Evolutionary conservation across 35 echinoderm and acorn worm species (phyloP).

Genomic region (Ophioderma brevispina): DNA sequence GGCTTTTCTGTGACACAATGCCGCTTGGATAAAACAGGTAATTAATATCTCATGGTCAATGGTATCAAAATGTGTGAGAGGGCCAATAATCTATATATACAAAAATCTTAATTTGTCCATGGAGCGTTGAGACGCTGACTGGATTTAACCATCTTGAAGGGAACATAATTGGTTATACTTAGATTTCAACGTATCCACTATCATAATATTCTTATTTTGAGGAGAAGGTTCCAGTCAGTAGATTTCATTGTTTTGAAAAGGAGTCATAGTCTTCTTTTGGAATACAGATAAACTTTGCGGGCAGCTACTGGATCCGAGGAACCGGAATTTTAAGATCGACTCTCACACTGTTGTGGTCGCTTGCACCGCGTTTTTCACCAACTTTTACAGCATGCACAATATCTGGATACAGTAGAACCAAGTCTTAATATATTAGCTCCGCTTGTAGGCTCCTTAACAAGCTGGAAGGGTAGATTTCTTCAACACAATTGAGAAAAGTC

Average conservation of each 20-base stretch:
- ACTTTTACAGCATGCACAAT: not conserved
- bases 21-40: too few relatives aligned
- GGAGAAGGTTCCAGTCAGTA: not conserved
- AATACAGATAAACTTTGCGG: conserved; percentile 29
- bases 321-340: conserved; percentile 2
- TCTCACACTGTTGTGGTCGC: conserved; percentile 32
- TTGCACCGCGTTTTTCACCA: conserved; percentile 12
- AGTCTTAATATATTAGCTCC: conserved; percentile 27
- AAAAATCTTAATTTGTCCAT: not conserved
- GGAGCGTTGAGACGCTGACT: not conserved
- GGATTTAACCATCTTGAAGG: not conserved
- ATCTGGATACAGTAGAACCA: conserved; percentile 15
- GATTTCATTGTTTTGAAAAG: not conserved
- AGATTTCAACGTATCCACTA: not conserved
- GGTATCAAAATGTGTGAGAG: too few relatives aligned
- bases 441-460: conserved; percentile 13
- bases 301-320: conserved; percentile 9
- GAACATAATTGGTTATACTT: not conserved
- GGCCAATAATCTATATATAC: too few relatives aligned
- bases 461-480: conserved; percentile 23
- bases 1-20: too few relatives aligned
- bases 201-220: not conserved
- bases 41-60: too few relatives aligned
- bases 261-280: conserved; percentile 22
- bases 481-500: not conserved